Evolutionary conservation across 2,888 invertebrate genomes (phyloP), one percentile per base, ranked within the genome.

Genomic region (Parelbella ahira): DNA sequence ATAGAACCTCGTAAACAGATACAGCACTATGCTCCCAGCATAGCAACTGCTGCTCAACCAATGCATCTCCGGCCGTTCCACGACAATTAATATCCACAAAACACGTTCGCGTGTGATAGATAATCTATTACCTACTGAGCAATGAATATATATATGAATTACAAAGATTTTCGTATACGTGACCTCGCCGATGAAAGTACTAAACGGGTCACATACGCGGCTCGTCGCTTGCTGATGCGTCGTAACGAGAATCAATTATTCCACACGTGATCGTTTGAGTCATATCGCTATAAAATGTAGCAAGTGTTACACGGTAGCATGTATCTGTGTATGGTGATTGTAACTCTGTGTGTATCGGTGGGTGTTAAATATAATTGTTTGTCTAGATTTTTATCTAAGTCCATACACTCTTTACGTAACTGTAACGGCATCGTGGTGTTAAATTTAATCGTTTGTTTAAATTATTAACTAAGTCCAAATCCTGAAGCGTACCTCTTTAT

Each of bases 1-100:
- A 49, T 81, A 81, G 28, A 57, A 59, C 54, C 63, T 80, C 2
- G 66, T 61, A 15, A 64, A 38, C n/a, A 83, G 50, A 43, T 72
- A 82, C 33, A 82, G 44, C 45, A 86, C 61, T 38, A 84, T 34
- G 44, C 68, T 69, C 15, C 73, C 68, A 5, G 71, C 80, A 60
- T 77, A 83, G 42, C 70, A 78, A 50, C 71, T 58, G 33, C 63
- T 67, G 33, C 64, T 54, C 20, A 81, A 25, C 77, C 79, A 83
- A 54, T 68, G 64, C 79, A 79, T 81, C 15, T 2, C 25, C 34
- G 37, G 10, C 23, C 12, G 5, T 19, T 11, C n/a, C 24, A 12
- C 10, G 24, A 8, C 6, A 32, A 19, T 20, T 45, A 24, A 23
- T 13, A 27, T 45, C 42, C 42, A 13, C 15, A 11, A 38, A 18